Base-by-base conservation (phyloP, 1,140 invertebrate genomes). In the Euura lappo region DNA sequence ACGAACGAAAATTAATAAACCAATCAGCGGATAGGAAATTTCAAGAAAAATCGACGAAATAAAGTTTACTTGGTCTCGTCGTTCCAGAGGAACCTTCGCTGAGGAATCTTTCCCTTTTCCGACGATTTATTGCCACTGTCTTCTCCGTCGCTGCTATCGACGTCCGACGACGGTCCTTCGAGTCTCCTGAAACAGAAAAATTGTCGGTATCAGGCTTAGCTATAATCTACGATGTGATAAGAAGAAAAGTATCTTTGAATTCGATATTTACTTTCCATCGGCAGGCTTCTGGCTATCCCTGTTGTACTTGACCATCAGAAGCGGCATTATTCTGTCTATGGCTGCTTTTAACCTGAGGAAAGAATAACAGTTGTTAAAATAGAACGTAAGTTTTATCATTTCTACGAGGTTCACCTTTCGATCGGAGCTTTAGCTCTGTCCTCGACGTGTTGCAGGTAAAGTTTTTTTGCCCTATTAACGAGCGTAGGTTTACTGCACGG, bases 401-500 rank as follows among this genome's bases (percentile, higher is more conserved):
- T 73, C 45, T 72, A 65, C 42, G 65, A 28, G 68, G 44, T 60
- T 80, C 85, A 89, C 88, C 80, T 85, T 72, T 83, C 74, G 71
- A 88, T 80, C 7, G 90, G 89, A 76, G 88, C 87, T 73, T 87
- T 89, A 3, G 93, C 82, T 79, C 89, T 89, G 72, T 88, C 83
- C 84, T 91, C 84, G 68, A 91, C 91, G 76, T 92, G 88, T 71
- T 91, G 89, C 2, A 91, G 80, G 51, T 90, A 85, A 8, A 94
- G 83, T 80, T 91, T 92, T 81, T 93, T 93, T 42, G 91, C 91
- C 69, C 92, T 87, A 78, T 91, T 92, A 42, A 91, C 85, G 45
- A 94, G 83, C 3, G 92, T 93, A 67, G 91, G 89, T 85, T 93
- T 93, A n/a, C 90, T 91, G 82, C 91, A 93, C 44, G 90, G 90